These are phyloP conservation scores for Galendromus occidentalis DNA, from an alignment of 1,140 invertebrate species.

Conservation along the genomic window DNA sequence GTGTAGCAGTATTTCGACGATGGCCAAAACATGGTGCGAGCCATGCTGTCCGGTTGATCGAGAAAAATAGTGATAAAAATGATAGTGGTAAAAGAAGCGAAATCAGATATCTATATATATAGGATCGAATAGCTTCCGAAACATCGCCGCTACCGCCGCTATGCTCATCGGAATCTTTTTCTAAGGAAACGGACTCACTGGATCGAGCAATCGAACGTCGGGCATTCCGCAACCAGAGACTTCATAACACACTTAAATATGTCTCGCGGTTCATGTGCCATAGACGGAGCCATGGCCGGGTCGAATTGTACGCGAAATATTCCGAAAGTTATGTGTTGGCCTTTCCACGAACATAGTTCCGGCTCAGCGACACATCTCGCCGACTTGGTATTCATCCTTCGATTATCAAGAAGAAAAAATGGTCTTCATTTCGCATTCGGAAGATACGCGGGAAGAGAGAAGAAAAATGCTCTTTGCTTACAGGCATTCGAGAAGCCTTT, in stretches of 20 bases:
- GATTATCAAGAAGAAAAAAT: no score
- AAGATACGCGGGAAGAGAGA: no score
- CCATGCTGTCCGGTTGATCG: neutral
- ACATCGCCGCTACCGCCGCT: no score
- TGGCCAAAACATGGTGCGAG: neutral
- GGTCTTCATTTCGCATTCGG: no score
- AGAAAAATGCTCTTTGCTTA: no score
- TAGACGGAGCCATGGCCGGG: neutral
- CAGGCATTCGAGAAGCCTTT: no score
- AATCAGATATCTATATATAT: no score
- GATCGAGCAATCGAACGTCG: neutral
- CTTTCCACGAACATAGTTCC: neutral
- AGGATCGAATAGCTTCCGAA: no score
- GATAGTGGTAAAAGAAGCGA: neutral
- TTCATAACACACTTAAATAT: neutral
- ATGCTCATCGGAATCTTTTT: no score
- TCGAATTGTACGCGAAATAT: neutral
- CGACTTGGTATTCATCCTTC: neutral
- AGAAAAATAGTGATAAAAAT: neutral
- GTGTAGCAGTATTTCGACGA: conserved; percentile 1
- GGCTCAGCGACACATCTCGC: neutral
- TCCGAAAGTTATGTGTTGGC: neutral
- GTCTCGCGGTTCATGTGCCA: neutral
- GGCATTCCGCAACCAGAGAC: neutral
- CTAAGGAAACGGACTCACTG: neutral